Evolutionary conservation across 2,113 vertebrate species (phyloP).

Genomic region (Cottus gobio): DNA sequence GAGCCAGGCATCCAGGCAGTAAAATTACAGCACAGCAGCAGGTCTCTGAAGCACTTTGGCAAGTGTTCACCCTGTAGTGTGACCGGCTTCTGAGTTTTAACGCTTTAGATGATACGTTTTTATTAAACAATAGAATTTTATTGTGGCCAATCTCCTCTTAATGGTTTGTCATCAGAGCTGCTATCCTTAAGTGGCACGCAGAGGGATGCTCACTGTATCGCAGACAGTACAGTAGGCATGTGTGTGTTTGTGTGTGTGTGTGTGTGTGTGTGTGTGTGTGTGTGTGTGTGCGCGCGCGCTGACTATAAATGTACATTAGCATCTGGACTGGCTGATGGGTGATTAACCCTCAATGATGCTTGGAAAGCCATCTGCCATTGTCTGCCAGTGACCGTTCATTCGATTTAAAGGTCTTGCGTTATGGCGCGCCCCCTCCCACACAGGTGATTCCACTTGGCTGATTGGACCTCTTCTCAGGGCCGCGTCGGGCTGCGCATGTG

Average conservation of each 20-base stretch:
- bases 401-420: slow-evolving; percentile 1
- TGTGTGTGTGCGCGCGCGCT: background rate
- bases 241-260: background rate
- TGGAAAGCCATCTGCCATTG: slow-evolving; percentile 53
- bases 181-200: slow-evolving; percentile 26
- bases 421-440: background rate
- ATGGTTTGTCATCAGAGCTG: slow-evolving; percentile 32
- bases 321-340: slow-evolving; percentile 50
- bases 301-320: slow-evolving; percentile 38
- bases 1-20: slow-evolving; percentile 25
- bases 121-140: slow-evolving; percentile 52
- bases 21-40: slow-evolving; percentile 25
- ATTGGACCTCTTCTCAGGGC: background rate
- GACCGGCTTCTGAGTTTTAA: slow-evolving; percentile 19
- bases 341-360: slow-evolving; percentile 45
- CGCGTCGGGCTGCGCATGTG: background rate
- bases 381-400: slow-evolving; percentile 25
- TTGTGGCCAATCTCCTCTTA: slow-evolving; percentile 31
- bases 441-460: background rate
- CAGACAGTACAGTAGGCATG: background rate
- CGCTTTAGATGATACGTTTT: slow-evolving; percentile 37
- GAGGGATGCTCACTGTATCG: background rate
- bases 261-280: slow-evolving; percentile 2
- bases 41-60: slow-evolving; percentile 17
- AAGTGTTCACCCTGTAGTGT: slow-evolving; percentile 17